Conservation (phyloP, 23 tunicate genomes). For the Trididemnum miniatum region DNA sequence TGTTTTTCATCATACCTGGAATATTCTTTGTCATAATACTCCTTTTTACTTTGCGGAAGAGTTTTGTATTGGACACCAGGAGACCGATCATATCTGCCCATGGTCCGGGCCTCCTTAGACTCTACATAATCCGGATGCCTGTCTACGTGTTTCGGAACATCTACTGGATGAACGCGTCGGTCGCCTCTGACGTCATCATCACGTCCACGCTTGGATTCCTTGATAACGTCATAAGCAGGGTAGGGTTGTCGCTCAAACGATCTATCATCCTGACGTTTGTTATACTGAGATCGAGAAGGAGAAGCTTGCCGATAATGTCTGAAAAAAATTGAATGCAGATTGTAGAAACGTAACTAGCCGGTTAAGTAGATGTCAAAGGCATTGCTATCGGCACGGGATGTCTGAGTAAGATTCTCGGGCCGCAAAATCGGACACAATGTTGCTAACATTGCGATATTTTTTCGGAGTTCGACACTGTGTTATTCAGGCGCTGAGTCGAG, state of each 20-base stretch:
- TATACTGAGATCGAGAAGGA: neutral
- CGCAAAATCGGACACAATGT: no score
- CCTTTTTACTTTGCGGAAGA: neutral
- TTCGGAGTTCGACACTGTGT: no score
- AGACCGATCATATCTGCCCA: constrained; percentile 1
- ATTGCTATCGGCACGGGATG: no score
- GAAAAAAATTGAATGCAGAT: neutral
- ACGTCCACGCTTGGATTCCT: neutral
- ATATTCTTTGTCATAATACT: constrained; percentile 2
- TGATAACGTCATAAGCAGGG: neutral
- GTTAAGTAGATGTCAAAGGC: no score
- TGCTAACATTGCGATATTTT: no score
- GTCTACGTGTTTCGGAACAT: neutral
- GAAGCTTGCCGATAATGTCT: neutral
- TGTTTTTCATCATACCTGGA: neutral
- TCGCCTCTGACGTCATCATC: neutral
- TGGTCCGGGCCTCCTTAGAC: neutral
- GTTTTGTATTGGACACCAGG: neutral
- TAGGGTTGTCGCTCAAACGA: neutral
- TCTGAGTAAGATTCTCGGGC: no score
- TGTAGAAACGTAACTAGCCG: no score
- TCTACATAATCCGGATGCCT: constrained; percentile 2
- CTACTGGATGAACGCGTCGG: neutral
- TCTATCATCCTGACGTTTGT: neutral
- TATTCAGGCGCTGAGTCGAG: no score